A percentile compares a stretch with the other conserved stretches of the same genome.
These are phyloP conservation scores for Tenthredo livida DNA, from an alignment of 2,888 invertebrate species.

Conservation along the genomic window DNA sequence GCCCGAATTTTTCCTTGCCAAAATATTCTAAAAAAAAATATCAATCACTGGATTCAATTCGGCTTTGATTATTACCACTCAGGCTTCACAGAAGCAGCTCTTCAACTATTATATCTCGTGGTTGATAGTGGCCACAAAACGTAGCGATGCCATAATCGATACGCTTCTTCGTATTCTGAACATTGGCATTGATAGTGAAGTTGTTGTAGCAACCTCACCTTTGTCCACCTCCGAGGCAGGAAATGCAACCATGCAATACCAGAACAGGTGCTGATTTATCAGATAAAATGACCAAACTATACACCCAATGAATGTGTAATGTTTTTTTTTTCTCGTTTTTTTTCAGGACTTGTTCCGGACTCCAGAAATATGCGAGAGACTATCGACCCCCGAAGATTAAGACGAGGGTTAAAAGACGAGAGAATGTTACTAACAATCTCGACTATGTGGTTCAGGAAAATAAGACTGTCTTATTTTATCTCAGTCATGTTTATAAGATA, in stretches of 20 bases:
- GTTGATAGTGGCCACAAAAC: conserved; percentile 71
- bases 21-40: not conserved
- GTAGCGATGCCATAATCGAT: conserved; percentile 69
- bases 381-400: conserved; percentile 56
- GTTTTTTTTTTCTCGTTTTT: not conserved
- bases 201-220: conserved; percentile 70
- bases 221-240: conserved; percentile 46
- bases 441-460: conserved; percentile 66
- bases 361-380: conserved; percentile 58
- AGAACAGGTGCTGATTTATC: conserved; percentile 64
- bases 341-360: conserved; percentile 60
- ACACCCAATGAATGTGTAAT: not conserved
- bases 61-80: not conserved
- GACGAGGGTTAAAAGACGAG: conserved; percentile 52
- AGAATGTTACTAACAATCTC: conserved; percentile 63
- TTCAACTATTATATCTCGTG: conserved; percentile 75
- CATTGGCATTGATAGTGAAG: conserved; percentile 76
- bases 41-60: not conserved
- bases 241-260: conserved; percentile 57
- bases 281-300: not conserved
- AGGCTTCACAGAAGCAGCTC: conserved; percentile 73
- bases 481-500: conserved; percentile 73
- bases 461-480: conserved; percentile 68
- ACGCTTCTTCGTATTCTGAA: conserved; percentile 70
- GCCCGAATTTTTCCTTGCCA: not conserved